Conservation (phyloP, 2,797 vertebrate genomes). For the Huso huso region DNA sequence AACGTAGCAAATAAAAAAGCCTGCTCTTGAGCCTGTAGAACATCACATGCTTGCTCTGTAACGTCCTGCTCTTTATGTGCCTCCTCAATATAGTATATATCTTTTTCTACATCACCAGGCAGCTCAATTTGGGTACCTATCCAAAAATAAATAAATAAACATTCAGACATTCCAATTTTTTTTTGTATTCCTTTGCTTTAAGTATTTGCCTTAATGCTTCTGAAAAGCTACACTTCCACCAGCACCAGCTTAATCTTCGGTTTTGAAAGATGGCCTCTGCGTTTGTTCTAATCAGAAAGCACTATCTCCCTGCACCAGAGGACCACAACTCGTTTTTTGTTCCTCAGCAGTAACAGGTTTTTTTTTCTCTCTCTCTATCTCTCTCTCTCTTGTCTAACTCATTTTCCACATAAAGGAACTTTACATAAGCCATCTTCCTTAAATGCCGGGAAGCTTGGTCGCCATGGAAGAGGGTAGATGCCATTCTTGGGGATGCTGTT, state of each 20-base stretch:
- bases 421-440: not conserved
- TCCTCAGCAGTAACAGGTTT: constrained; percentile 8
- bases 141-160: too few relatives aligned
- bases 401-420: not conserved
- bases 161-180: too few relatives aligned
- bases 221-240: constrained; percentile 34
- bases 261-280: constrained; percentile 33
- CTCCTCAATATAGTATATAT: too few relatives aligned
- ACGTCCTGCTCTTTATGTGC: too few relatives aligned
- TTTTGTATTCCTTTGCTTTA: constrained; percentile 6
- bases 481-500: too few relatives aligned
- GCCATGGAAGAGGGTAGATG: too few relatives aligned
- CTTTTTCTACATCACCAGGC: too few relatives aligned
- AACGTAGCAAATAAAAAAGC: too few relatives aligned
- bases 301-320: constrained; percentile 27
- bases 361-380: not conserved
- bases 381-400: constrained; percentile 4
- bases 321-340: constrained; percentile 7
- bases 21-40: too few relatives aligned
- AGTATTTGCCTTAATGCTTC: constrained; percentile 26
- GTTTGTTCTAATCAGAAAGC: constrained; percentile 41
- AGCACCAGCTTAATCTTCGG: constrained; percentile 43
- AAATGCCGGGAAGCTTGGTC: too few relatives aligned
- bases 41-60: too few relatives aligned
- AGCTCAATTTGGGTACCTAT: too few relatives aligned